These are phyloP conservation scores for Thaumatotibia leucotreta DNA, from an alignment of 1,140 invertebrate species.

Conservation along the genomic window DNA sequence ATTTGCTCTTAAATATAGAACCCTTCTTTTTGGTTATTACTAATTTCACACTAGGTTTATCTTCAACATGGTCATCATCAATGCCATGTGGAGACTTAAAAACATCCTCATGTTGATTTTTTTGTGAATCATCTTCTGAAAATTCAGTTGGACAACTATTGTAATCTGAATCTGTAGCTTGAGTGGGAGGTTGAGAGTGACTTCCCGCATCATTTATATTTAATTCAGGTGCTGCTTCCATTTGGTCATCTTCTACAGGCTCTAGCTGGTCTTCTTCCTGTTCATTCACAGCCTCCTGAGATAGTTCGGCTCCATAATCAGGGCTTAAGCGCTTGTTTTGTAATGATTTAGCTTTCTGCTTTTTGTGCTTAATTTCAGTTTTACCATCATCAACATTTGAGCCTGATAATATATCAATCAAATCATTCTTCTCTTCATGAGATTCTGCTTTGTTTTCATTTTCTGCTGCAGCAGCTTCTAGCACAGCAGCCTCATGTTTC, in stretches of 20 bases:
- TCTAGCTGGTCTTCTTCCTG: slow-evolving; percentile 30
- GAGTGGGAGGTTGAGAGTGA: slow-evolving; percentile 40
- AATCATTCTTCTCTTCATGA: slow-evolving; percentile 51
- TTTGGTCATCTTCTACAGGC: slow-evolving; percentile 38
- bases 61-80: slow-evolving; percentile 53
- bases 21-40: slow-evolving; percentile 87
- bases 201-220: slow-evolving; percentile 40
- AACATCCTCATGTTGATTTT: slow-evolving; percentile 50
- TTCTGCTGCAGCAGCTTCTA: slow-evolving; percentile 25
- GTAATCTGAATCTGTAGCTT: slow-evolving; percentile 65
- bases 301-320: slow-evolving; percentile 28
- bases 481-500: slow-evolving; percentile 40
- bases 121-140: slow-evolving; percentile 60
- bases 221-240: slow-evolving; percentile 20
- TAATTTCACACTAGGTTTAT: slow-evolving; percentile 78
- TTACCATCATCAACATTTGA: slow-evolving; percentile 31
- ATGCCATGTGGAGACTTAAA: slow-evolving; percentile 67
- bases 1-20: slow-evolving; percentile 92
- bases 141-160: slow-evolving; percentile 67
- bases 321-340: slow-evolving; percentile 45
- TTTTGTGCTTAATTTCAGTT: slow-evolving; percentile 49
- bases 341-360: slow-evolving; percentile 47
- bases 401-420: slow-evolving; percentile 54
- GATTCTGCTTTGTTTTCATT: slow-evolving; percentile 37
- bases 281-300: slow-evolving; percentile 33